phyloP scores from a whole-genome alignment of 2,113 vertebrate genomes.

The Cyprinodon variegatus region DNA sequence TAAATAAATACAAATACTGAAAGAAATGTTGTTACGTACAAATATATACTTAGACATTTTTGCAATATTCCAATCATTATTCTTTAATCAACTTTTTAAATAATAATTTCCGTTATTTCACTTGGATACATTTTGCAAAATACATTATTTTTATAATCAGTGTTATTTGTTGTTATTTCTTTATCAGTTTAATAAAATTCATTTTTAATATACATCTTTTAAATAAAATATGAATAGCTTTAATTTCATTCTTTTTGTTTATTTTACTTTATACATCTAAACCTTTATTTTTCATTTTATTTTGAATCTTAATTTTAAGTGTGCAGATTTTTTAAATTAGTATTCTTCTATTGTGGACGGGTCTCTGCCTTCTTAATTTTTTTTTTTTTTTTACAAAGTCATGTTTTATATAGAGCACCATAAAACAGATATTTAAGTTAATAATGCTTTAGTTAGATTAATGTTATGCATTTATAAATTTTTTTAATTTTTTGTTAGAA shows the following conservation, averaged over 20 bases:
- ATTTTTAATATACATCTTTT: background rate
- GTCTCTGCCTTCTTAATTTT: background rate
- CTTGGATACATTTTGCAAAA: background rate
- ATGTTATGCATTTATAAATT: background rate
- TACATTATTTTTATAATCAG: background rate
- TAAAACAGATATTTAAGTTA: background rate
- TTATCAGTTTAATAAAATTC: background rate
- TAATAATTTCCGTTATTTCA: background rate
- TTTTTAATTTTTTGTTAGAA: background rate
- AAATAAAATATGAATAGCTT: background rate
- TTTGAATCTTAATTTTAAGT: too few relatives aligned
- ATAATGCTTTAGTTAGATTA: background rate
- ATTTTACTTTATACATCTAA: too few relatives aligned
- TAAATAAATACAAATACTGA: too few relatives aligned
- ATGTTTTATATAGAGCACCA: background rate
- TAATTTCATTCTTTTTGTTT: too few relatives aligned
- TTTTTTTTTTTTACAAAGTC: background rate
- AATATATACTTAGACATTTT: too few relatives aligned
- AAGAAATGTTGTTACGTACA: background rate
- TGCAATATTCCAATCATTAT: too few relatives aligned
- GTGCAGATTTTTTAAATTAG: too few relatives aligned
- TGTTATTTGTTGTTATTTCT: background rate
- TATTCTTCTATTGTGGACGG: too few relatives aligned
- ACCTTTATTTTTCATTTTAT: too few relatives aligned
- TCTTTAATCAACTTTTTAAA: background rate